Evolutionary conservation across 2,888 invertebrate species (phyloP).

Genomic region (Drosophila limbata): DNA sequence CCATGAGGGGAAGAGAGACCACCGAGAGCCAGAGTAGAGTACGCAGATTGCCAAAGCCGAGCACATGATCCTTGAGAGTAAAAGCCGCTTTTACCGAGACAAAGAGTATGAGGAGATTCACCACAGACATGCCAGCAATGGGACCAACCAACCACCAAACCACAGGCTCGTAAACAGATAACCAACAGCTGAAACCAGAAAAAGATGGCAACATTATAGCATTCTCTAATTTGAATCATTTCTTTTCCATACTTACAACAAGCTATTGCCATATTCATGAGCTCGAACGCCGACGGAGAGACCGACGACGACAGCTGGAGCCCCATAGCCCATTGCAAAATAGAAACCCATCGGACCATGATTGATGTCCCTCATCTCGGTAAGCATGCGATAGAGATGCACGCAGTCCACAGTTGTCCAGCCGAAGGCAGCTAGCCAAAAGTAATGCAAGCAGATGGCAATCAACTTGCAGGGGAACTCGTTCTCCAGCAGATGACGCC

Average conservation of each 20-base stretch:
- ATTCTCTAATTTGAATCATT: neutral
- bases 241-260: constrained; percentile 90
- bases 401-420: constrained; percentile 97
- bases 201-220: neutral
- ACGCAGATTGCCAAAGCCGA: constrained; percentile 93
- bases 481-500: constrained; percentile 92
- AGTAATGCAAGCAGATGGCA: constrained; percentile 96
- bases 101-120: constrained; percentile 92
- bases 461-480: constrained; percentile 95
- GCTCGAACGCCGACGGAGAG: constrained; percentile 96
- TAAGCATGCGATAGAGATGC: constrained; percentile 96
- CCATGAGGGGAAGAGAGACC: constrained; percentile 93
- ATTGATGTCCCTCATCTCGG: constrained; percentile 98
- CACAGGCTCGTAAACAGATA: constrained; percentile 96
- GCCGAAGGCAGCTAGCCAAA: constrained; percentile 95
- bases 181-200: constrained; percentile 92
- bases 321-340: constrained; percentile 95
- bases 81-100: constrained; percentile 96
- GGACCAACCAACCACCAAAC: constrained; percentile 98
- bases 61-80: constrained; percentile 94
- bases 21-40: constrained; percentile 95
- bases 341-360: constrained; percentile 97
- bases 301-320: constrained; percentile 96
- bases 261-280: constrained; percentile 97
- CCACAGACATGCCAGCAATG: constrained; percentile 91